A percentile compares a stretch with the other conserved stretches of the same genome.
Evolutionary conservation across 2,113 vertebrate species (phyloP).

Genomic region (Menura novaehollandiae): DNA sequence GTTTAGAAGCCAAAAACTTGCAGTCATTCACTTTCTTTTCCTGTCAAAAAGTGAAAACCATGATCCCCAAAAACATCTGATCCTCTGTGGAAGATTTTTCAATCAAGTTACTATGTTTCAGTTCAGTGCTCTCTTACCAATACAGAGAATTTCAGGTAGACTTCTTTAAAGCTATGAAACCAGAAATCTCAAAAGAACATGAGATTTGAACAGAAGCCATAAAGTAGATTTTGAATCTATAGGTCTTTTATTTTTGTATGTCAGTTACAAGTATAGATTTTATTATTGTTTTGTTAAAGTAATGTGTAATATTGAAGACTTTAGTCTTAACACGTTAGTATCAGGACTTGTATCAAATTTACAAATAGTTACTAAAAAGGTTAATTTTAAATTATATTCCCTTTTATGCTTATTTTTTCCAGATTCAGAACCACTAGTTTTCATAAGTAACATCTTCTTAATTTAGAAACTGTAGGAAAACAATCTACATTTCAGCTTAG

Average conservation of each 20-base stretch:
- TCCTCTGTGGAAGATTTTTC: neutral
- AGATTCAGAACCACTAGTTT: neutral
- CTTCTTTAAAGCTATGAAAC: neutral
- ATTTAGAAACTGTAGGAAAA: neutral
- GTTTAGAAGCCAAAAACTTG: neutral
- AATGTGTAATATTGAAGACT: neutral
- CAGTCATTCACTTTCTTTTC: neutral
- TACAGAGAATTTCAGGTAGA: neutral
- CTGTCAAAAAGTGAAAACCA: neutral
- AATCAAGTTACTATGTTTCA: neutral
- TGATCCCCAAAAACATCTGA: neutral
- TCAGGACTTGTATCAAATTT: neutral
- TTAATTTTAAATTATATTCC: neutral
- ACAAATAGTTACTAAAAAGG: neutral
- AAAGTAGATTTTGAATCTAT: neutral
- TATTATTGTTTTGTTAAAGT: neutral
- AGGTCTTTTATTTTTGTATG: neutral
- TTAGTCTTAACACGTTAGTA: neutral
- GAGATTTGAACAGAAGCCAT: neutral
- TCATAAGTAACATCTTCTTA: neutral
- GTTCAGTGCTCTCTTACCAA: neutral
- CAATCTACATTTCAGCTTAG: neutral
- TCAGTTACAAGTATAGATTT: neutral
- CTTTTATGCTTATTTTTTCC: neutral
- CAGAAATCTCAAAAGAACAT: neutral